Evolutionary conservation across 1,140 invertebrate genomes (phyloP).

Genomic region (Ylistrum balloti): DNA sequence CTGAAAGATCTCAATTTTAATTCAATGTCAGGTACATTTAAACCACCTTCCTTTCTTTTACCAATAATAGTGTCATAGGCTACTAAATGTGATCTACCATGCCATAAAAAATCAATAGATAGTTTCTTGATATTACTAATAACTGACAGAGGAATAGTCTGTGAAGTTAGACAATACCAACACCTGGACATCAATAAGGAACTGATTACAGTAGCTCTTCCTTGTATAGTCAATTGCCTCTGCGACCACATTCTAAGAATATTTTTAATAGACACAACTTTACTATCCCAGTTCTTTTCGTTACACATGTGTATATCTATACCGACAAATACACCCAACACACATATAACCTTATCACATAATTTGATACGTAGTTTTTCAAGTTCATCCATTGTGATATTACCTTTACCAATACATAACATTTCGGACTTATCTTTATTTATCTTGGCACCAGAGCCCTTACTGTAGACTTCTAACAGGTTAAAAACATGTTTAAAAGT

Average conservation of each 20-base stretch:
- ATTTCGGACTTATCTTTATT: slow-evolving; percentile 52
- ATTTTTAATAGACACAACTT: slow-evolving; percentile 44
- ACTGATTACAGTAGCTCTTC: slow-evolving; percentile 43
- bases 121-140: no score
- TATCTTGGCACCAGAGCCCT: slow-evolving; percentile 30
- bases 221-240: slow-evolving; percentile 45
- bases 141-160: not conserved
- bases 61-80: not conserved
- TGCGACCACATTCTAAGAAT: slow-evolving; percentile 40
- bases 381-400: not conserved
- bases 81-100: not conserved
- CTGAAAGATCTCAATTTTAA: slow-evolving; percentile 43
- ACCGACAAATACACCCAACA: slow-evolving; percentile 49
- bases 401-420: slow-evolving; percentile 19
- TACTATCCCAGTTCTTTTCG: slow-evolving; percentile 49
- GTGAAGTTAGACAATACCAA: not conserved
- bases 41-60: slow-evolving; percentile 42
- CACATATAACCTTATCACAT: slow-evolving; percentile 37
- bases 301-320: slow-evolving; percentile 36
- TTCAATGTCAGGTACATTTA: slow-evolving; percentile 44
- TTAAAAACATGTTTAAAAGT: slow-evolving; percentile 47
- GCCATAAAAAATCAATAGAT: no score
- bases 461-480: slow-evolving; percentile 42
- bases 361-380: slow-evolving; percentile 40
- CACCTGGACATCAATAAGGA: slow-evolving; percentile 45